Evolutionary conservation across 2,888 invertebrate species (phyloP).

Genomic region (Dexiosoma caninum): DNA sequence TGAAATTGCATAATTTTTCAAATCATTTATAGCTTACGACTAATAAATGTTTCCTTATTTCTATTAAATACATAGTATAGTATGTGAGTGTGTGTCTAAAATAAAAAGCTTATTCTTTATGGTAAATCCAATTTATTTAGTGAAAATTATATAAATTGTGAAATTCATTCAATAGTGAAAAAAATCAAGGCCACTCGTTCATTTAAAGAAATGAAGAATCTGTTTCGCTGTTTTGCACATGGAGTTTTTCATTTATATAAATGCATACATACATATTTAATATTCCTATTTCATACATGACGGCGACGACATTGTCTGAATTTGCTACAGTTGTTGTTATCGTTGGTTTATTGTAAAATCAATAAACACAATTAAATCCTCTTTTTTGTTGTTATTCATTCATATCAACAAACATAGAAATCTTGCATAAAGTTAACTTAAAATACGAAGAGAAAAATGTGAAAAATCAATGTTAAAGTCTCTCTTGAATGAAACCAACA

Average conservation of each 20-base stretch:
- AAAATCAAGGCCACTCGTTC: conserved; percentile 40
- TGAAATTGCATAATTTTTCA: conserved; percentile 40
- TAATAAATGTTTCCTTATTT: not conserved
- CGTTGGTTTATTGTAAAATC: conserved; percentile 49
- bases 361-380: conserved; percentile 53
- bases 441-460: not conserved
- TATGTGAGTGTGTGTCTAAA: not conserved
- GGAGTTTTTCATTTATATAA: conserved; percentile 40
- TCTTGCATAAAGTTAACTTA: not conserved
- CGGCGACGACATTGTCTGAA: not conserved
- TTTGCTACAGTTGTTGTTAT: conserved; percentile 5
- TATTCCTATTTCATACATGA: conserved; percentile 5
- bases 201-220: not conserved
- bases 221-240: conserved; percentile 27
- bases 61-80: not conserved
- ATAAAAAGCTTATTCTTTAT: conserved; percentile 18
- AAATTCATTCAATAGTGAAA: conserved; percentile 39
- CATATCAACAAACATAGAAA: not conserved
- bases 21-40: not conserved
- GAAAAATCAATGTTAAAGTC: conserved; percentile 28
- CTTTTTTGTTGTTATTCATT: conserved; percentile 11
- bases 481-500: conserved; percentile 4
- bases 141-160: conserved; percentile 48
- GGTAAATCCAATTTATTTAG: conserved; percentile 9
- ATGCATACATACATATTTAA: conserved; percentile 1